Evolutionary conservation across 2,113 vertebrate species (phyloP), one percentile per base, ranked within the genome.

Genomic region (Maylandia zebra): DNA sequence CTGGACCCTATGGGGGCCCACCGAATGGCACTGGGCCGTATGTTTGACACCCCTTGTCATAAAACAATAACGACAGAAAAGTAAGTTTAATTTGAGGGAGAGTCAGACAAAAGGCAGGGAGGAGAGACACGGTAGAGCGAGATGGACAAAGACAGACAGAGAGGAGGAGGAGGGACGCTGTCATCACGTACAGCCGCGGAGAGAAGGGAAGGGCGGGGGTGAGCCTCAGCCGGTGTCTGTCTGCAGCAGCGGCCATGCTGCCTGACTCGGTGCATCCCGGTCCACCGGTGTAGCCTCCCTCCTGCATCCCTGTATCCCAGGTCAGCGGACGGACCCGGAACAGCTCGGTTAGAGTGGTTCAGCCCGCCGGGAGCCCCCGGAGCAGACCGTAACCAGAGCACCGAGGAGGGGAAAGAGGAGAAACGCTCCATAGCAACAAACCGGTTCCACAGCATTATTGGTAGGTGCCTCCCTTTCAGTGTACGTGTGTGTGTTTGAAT

Each of bases 171-270:
- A 22, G 22, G 22, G 81, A 57, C 45, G 32, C 11, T 83, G 86
- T 90, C 88, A 85, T 86, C 93, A 87, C 92, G 91, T 76, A 86
- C 78, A 82, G 82, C 87, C 81, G 90, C 38, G 87, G 79, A 82
- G 10, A 53, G 81, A 59, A 16, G 59, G 83, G 74, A 50, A 17
- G 88, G 48, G 86, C 6, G 88, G 85, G 85, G 86, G 43, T 76
- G 71, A 30, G 43, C 1, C 34, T 38, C 7, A 83, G 79, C 89
- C 91, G 92, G 90, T 88, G 78, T 89, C 86, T 92, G 89, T 55
- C 83, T 84, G 92, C 94, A 86, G 92, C 93, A 93, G 94, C 94
- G 91, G 93, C 92, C 94, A 94, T 93, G 94, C 94, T 94, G 85
- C 81, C 80, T 30, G 55, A 69, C 82, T 86, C 90, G 19, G 82